Evolutionary conservation across 2,888 invertebrate species (phyloP), one percentile per base, ranked within the genome.

Genomic region (Stegana nigrithorax): DNA sequence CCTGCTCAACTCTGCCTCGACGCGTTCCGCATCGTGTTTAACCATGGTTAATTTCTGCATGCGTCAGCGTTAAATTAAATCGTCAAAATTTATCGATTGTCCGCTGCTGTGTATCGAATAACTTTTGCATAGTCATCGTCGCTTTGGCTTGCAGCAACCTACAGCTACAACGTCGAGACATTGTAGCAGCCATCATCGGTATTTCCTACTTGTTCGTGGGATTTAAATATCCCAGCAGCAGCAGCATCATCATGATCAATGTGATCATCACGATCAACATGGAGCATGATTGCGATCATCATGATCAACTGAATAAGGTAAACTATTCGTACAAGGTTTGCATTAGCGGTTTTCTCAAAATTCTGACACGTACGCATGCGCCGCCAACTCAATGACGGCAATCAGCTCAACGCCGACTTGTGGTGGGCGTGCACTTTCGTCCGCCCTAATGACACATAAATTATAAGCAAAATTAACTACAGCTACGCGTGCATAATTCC

Each of bases 51-150:
- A 67, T 64, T 61, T 51, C 53, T 19, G 58, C 64, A 72, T 80
- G 75, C 80, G 75, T 76, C 75, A 76, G 75, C 75, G 69, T 69
- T 58, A 76, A 80, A 78, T 80, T 69, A 73, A 80, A 69, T 71
- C 69, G 76, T 78, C 76, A 80, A 77, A 71, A 66, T 73, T 67
- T 76, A 80, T 78, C 80, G 75, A 75, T 80, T 75, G 70, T 74
- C 67, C 47, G 25, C 17, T 39, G 6, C 17, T 39, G 6, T 29
- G 29, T 29, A 39, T 39, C 17, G 60, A 64, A 60, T 58, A 36
- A 75, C 65, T 76, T 75, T 72, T 78, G 75, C 80, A 70, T 62
- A 68, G 73, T 76, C 75, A 76, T 72, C 76, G 78, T 73, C 80
- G 75, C 77, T 72, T 73, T 73, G n/a, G n/a, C n/a, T n/a, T n/a